Evolutionary conservation across 2,113 vertebrate genomes (phyloP).

Genomic region (Tyto alba): DNA sequence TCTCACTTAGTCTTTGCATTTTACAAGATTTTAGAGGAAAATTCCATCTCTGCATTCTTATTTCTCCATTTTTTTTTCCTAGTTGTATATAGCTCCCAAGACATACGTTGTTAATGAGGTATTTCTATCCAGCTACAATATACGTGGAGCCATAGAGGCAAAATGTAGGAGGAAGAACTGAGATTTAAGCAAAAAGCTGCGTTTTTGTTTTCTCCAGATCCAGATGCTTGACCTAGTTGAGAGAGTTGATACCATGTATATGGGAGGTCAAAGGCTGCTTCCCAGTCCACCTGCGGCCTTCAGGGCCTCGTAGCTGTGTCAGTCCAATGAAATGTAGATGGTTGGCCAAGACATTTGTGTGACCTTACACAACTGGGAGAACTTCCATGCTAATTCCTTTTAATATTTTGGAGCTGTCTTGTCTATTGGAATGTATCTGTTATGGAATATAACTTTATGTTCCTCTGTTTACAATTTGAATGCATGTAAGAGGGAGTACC

Average conservation of each 20-base stretch:
- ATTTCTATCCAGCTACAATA: background rate
- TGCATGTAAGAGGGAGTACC: background rate
- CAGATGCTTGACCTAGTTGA: background rate
- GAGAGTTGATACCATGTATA: background rate
- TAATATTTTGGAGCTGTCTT: background rate
- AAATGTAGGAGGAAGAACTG: background rate
- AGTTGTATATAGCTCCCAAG: background rate
- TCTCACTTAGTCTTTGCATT: background rate
- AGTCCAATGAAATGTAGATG: background rate
- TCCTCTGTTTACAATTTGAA: background rate
- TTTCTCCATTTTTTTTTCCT: background rate
- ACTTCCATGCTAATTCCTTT: background rate
- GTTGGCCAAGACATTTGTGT: background rate
- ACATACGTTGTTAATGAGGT: background rate
- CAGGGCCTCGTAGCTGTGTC: background rate
- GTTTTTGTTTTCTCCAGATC: background rate
- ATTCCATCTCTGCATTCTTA: background rate
- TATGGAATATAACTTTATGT: background rate
- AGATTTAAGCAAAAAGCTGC: background rate
- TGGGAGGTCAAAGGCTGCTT: background rate
- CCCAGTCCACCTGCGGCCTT: background rate
- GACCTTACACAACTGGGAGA: background rate
- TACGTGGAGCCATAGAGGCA: background rate
- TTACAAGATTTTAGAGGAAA: background rate
- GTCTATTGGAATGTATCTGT: background rate